Evolutionary conservation across 2,888 invertebrate species (phyloP), one percentile per base, ranked within the genome.

Genomic region (Formica aserva): DNA sequence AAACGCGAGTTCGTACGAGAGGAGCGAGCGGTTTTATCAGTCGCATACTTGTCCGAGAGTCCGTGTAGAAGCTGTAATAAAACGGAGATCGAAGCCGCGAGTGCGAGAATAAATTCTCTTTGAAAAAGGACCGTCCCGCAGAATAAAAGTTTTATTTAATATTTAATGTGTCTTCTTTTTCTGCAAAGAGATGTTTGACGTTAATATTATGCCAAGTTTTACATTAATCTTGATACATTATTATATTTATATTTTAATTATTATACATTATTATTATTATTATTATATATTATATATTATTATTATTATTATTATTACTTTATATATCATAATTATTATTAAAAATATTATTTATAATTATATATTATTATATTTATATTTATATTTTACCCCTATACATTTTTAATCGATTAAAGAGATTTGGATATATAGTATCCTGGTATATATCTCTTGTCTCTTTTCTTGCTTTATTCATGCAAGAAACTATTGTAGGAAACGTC

Each of bases 1-100:
- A 90, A 86, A 89, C 86, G 88, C 78, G 72, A 52, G 52, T 69
- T 67, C 82, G 69, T 84, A 77, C 15, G 55, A 52, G 18, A 45
- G 45, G 1, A 15, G 45, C 66, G 82, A 77, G 80, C 60, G 65
- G 38, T 52, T 75, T 60, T 80, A 80, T 80, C 78, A 80, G 78
- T 60, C 26, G 35, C 78, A 60, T 48, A 18, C 45, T 22, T 45
- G 60, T 15, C 29, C 15, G 80, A n/a, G 52, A 77, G 48, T n/a
- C 63, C 52, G 78, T 22, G 78, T 29, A 0, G 52, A 55, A 55
- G 26, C 52, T 9, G 63, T 52, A 55, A 76, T 66, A 35, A 76
- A 60, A 75, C 41, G 32, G 22, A 41, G 76, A 65, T 76, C 55
- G 41, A 60, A 52, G 55, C 32, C 29, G 63, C 81, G 88, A 86